A percentile compares a stretch with the other conserved stretches of the same genome.
Evolutionary conservation across 2,113 vertebrate genomes (phyloP).

Genomic region (Tor tambroides): DNA sequence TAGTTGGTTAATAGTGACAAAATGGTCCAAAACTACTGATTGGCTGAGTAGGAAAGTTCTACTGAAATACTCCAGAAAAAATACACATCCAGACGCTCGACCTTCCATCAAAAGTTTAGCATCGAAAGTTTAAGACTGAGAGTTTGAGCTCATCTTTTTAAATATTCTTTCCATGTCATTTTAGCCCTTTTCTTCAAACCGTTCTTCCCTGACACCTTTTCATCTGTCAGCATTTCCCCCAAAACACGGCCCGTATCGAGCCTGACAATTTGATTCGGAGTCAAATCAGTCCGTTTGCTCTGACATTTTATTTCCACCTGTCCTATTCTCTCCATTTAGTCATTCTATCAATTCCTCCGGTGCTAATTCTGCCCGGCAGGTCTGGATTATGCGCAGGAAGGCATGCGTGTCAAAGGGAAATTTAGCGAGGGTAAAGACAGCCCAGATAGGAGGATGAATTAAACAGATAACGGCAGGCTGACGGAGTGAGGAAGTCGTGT

Average conservation of each 20-base stretch:
- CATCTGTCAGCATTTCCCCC: slow-evolving; percentile 65
- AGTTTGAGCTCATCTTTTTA: slow-evolving; percentile 72
- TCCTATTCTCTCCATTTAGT: slow-evolving; percentile 78
- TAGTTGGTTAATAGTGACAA: background rate
- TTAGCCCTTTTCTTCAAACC: slow-evolving; percentile 58
- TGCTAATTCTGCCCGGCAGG: slow-evolving; percentile 81
- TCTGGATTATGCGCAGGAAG: slow-evolving; percentile 83
- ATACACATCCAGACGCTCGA: background rate
- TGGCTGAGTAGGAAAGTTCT: background rate
- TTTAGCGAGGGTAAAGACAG: slow-evolving; percentile 82
- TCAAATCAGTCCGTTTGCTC: slow-evolving; percentile 74
- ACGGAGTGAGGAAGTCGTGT: slow-evolving; percentile 75
- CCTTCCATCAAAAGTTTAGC: slow-evolving; percentile 64
- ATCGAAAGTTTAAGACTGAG: slow-evolving; percentile 64
- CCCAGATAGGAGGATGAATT: slow-evolving; percentile 84
- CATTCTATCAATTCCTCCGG: slow-evolving; percentile 65
- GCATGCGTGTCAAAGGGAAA: slow-evolving; percentile 87
- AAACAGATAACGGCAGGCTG: slow-evolving; percentile 79
- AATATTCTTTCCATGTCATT: slow-evolving; percentile 66
- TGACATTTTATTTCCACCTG: slow-evolving; percentile 80
- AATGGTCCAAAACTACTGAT: background rate
- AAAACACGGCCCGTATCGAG: slow-evolving; percentile 67
- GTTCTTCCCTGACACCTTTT: slow-evolving; percentile 69
- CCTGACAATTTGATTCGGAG: slow-evolving; percentile 57
- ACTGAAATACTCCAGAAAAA: background rate